phyloP scores from a whole-genome alignment of 2,797 vertebrate species.

The Leptodactylus fallax region DNA sequence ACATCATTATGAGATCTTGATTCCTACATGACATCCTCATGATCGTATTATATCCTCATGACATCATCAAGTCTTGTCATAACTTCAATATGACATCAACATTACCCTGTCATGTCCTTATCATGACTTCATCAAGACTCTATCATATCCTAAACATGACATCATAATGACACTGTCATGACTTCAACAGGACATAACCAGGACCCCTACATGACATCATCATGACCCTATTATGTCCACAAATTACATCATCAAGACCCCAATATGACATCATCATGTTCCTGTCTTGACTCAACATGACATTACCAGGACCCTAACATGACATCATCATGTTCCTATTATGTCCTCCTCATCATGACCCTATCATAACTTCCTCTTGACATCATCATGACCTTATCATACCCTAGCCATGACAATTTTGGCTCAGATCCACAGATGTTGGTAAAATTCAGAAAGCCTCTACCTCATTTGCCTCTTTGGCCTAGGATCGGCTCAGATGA shows the following conservation, averaged over 20 bases:
- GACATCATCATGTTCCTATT: neutral
- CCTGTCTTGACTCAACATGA: no score
- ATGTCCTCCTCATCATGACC: neutral
- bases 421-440: constrained; percentile 26
- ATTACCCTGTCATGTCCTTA: no score
- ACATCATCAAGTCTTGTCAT: no score
- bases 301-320: neutral
- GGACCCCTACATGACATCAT: neutral
- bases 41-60: no score
- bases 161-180: neutral
- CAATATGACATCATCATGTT: neutral
- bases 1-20: neutral
- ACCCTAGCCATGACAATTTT: neutral
- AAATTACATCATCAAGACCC: neutral
- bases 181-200: neutral
- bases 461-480: neutral
- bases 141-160: neutral
- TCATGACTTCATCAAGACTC: neutral
- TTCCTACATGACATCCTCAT: no score
- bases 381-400: neutral
- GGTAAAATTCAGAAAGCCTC: neutral
- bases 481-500: constrained; percentile 80
- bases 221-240: neutral
- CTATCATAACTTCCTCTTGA: neutral
- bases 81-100: no score